phyloP scores from a whole-genome alignment of 2,113 vertebrate genomes.

The Silurus glanis region DNA sequence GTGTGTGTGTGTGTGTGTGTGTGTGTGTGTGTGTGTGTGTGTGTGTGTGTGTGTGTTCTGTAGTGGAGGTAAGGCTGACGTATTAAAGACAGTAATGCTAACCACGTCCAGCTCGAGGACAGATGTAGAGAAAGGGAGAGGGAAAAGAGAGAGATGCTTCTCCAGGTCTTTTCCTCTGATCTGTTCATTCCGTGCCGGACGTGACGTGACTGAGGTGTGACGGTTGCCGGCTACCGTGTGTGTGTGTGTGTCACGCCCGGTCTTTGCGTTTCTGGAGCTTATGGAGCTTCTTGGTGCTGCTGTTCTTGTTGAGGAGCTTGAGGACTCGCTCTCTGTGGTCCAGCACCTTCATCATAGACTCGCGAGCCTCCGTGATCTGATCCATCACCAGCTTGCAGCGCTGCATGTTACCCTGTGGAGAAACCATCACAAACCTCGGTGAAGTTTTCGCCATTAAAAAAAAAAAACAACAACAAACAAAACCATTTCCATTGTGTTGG shows the following conservation, averaged over 20 bases:
- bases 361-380: constrained; percentile 95
- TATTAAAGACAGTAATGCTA: neutral
- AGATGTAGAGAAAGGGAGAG: neutral
- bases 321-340: constrained; percentile 97
- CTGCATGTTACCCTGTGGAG: constrained; percentile 93
- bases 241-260: constrained; percentile 71
- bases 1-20: neutral
- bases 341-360: constrained; percentile 98
- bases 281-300: constrained; percentile 90
- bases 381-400: constrained; percentile 99
- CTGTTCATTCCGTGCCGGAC: neutral
- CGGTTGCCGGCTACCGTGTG: neutral
- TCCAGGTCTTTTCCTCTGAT: neutral
- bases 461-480: no score
- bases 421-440: neutral
- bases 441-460: no score
- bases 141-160: neutral
- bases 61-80: constrained; percentile 29
- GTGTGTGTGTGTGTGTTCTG: neutral
- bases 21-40: neutral
- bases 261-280: constrained; percentile 93
- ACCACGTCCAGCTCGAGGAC: neutral
- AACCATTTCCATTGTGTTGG: no score
- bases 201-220: neutral
- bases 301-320: constrained; percentile 97